Conservation (phyloP, 92 coral and sea anemone genomes). For the Porites evermanni region DNA sequence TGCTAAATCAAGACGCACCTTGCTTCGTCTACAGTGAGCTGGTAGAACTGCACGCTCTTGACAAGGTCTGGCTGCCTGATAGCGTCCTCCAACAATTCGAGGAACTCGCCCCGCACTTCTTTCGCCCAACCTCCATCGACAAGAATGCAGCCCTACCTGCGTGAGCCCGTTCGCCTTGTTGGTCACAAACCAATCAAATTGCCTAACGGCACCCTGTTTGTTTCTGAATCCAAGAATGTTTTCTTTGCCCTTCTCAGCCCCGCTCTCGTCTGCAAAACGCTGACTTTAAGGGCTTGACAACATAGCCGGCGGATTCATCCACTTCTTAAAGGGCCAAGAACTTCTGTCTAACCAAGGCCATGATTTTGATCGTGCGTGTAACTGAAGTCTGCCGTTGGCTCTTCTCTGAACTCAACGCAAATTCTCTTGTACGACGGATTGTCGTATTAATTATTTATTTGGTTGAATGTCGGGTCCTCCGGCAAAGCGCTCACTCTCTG, state of each 20-base stretch:
- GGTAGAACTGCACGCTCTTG: slow-evolving; percentile 39
- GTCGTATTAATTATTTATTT: background rate
- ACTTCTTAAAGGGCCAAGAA: too few relatives aligned
- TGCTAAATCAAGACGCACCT: slow-evolving; percentile 29
- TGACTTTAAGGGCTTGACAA: too few relatives aligned
- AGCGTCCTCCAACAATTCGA: slow-evolving; percentile 16
- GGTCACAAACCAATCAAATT: too few relatives aligned
- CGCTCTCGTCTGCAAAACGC: too few relatives aligned
- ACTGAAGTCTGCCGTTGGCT: background rate
- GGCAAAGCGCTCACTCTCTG: background rate
- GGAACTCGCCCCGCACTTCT: slow-evolving; percentile 31
- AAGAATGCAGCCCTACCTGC: too few relatives aligned
- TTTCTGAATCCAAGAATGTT: too few relatives aligned
- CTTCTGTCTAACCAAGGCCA: too few relatives aligned
- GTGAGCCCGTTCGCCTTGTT: too few relatives aligned
- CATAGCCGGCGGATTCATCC: too few relatives aligned
- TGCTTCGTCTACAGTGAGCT: slow-evolving; percentile 30
- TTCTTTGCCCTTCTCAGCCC: too few relatives aligned
- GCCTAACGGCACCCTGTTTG: too few relatives aligned
- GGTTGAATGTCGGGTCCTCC: background rate
- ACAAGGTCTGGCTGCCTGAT: slow-evolving; percentile 5
- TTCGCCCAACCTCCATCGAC: background rate
- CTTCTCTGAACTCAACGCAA: background rate
- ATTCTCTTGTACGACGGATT: background rate
- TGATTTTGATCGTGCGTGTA: background rate